Base-by-base conservation (phyloP, 1,140 invertebrate species). In the Drosophila lacteicornis region DNA sequence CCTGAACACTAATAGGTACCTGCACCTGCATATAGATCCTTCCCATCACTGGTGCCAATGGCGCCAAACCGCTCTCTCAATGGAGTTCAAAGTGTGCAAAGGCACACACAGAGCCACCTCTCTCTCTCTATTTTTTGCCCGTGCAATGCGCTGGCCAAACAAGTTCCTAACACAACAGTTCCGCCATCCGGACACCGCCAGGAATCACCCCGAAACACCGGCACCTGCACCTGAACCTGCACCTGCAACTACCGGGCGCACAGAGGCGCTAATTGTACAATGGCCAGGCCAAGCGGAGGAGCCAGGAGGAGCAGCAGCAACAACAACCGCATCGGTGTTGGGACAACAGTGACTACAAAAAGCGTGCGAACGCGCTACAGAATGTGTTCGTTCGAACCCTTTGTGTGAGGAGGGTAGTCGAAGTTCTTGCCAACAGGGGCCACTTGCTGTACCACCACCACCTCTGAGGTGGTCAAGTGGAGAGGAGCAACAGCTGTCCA, bases 231-330 rank as follows among this genome's bases (percentile, higher is more conserved):
- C 49, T 51, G 50, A 27, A 8, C 2, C 65, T n/a, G 46, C 22
- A 33, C 25, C 57, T 11, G 36, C 36, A 38, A 38, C 36, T 38
- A 58, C 36, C 25, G 30, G 61, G 36, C 50, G 57, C 27, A 61
- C 49, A 55, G 61, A 45, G 60, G 75, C 79, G 82, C 82, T 86
- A 86, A 86, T 86, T 86, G 82, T 74, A 87, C 82, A 87, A 82
- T 82, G 58, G 70, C n/a, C 62, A 59, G 36, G 67, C 62, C 60
- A 74, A 45, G 51, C 55, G 56, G 27, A 75, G 51, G 33, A 57
- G 56, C 74, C 15, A 57, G 22, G 3, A 4, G 57, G 53, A 42
- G 6, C 22, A 65, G 45, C 68, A 56, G 50, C 67, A 69, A 65
- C 19, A 58, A 67, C 57, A 46, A 43, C 25, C 11, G n/a, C 46